Conservation (phyloP, 2,113 vertebrate genomes). For the Charina bottae region DNA sequence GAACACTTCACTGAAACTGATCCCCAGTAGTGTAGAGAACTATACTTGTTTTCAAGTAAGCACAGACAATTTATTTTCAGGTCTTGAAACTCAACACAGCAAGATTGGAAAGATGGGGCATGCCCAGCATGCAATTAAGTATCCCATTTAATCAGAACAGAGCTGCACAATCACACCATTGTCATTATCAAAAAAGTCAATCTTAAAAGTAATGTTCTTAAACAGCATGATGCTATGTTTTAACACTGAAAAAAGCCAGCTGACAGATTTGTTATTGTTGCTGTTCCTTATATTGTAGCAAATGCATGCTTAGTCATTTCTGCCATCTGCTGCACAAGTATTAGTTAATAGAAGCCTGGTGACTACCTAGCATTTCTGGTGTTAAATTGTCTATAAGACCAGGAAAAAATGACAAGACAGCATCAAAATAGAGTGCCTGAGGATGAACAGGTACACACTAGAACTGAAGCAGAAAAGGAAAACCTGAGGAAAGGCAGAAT, state of each 20-base stretch:
- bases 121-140: constrained; percentile 1
- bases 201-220: constrained; percentile 26
- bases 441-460: constrained; percentile 10
- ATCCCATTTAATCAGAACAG: neutral
- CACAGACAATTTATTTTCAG: neutral
- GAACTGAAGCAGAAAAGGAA: constrained; percentile 18
- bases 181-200: neutral
- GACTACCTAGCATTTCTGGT: constrained; percentile 9
- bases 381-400: constrained; percentile 26
- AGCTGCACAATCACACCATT: neutral
- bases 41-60: neutral
- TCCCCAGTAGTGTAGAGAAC: neutral
- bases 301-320: constrained; percentile 39
- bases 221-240: neutral
- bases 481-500: constrained; percentile 6
- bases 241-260: constrained; percentile 8
- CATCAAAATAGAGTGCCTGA: neutral
- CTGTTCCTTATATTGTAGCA: constrained; percentile 36
- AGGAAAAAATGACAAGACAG: neutral
- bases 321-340: constrained; percentile 26
- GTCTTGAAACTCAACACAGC: neutral
- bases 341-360: constrained; percentile 22
- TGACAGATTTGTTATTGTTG: constrained; percentile 36
- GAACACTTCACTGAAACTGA: neutral
- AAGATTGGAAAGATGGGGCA: neutral